Conservation (phyloP, 2,797 vertebrate species). For the Helicolenus hilgendorfi region DNA sequence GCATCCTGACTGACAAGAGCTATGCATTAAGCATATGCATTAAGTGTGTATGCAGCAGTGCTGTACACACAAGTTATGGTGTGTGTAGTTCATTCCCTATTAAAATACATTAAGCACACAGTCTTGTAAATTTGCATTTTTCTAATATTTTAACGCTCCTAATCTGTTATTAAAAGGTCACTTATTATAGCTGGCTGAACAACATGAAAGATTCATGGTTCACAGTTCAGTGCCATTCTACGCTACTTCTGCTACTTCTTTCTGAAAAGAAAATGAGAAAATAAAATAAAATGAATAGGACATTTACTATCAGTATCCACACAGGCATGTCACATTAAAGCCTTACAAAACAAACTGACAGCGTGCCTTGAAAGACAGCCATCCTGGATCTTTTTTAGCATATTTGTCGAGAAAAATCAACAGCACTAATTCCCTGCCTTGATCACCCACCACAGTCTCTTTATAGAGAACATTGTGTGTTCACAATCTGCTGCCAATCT, state of each 20-base stretch:
- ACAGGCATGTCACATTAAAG: neutral
- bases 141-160: neutral
- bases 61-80: neutral
- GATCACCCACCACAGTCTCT: neutral
- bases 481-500: neutral
- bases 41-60: neutral
- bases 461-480: neutral
- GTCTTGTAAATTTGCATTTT: neutral
- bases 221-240: conserved; percentile 4
- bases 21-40: neutral
- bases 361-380: neutral
- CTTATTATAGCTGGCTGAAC: conserved; percentile 1
- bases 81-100: neutral
- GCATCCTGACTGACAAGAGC: neutral
- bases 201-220: conserved; percentile 18
- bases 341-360: conserved; percentile 13
- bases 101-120: neutral
- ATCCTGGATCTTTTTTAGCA: neutral
- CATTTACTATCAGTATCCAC: neutral
- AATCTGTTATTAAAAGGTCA: conserved; percentile 35
- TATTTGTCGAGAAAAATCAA: neutral
- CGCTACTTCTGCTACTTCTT: neutral
- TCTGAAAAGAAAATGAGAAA: neutral
- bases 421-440: neutral
- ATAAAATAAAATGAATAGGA: neutral